A percentile compares a stretch with the other conserved stretches of the same genome.
Evolutionary conservation across 2,888 invertebrate species (phyloP).

Genomic region (Entomobrya multifasciata): DNA sequence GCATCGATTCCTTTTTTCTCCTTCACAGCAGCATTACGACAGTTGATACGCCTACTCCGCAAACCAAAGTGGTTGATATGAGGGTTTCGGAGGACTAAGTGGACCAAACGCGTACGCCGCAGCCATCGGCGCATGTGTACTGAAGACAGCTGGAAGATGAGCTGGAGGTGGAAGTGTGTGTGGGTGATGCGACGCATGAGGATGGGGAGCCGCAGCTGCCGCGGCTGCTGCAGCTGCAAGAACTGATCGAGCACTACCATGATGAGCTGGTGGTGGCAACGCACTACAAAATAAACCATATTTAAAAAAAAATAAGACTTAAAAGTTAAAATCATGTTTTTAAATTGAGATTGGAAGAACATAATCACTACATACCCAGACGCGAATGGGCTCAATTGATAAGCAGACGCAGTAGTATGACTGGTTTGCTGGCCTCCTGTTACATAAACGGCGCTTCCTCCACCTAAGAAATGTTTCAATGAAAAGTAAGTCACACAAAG

Average conservation of each 20-base stretch:
- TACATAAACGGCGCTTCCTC: slow-evolving; percentile 78
- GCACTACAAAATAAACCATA: too few species aligned
- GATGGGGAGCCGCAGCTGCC: slow-evolving; percentile 84
- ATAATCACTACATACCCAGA: slow-evolving; percentile 80
- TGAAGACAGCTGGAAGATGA: slow-evolving; percentile 83
- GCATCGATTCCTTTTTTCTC: not conserved
- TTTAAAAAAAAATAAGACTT: slow-evolving; percentile 25
- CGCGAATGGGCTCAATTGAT: slow-evolving; percentile 83
- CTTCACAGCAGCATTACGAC: not conserved
- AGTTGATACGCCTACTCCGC: slow-evolving; percentile 84
- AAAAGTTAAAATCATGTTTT: not conserved
- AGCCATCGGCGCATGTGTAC: slow-evolving; percentile 85
- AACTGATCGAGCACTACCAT: slow-evolving; percentile 87
- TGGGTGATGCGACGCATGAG: slow-evolving; percentile 88
- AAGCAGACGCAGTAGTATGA: slow-evolving; percentile 74
- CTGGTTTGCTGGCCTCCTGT: slow-evolving; percentile 76
- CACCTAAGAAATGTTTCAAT: slow-evolving; percentile 66
- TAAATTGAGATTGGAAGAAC: too few species aligned
- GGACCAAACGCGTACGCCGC: slow-evolving; percentile 86
- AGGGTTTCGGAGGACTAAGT: slow-evolving; percentile 87
- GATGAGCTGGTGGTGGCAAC: slow-evolving; percentile 92
- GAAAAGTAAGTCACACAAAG: not conserved
- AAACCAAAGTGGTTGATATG: slow-evolving; percentile 88
- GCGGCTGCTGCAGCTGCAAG: slow-evolving; percentile 82
- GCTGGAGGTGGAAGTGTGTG: slow-evolving; percentile 86